phyloP scores from a whole-genome alignment of 2,797 vertebrate genomes.

The Naso thynnoides region DNA sequence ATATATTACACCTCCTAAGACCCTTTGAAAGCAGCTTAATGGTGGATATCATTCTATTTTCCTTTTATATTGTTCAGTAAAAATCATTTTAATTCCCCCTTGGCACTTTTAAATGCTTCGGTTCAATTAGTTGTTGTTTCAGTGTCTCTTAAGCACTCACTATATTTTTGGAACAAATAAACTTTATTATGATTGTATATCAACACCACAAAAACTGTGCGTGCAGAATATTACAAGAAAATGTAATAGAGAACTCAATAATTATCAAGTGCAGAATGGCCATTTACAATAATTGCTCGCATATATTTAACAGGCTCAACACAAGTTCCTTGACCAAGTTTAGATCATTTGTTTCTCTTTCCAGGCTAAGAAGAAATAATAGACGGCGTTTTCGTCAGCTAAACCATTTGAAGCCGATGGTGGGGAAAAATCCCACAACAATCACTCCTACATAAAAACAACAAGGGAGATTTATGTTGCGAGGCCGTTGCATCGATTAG shows the following conservation, averaged over 20 bases:
- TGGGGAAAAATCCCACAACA: constrained; percentile 34
- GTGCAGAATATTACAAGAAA: constrained; percentile 12
- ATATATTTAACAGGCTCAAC: constrained; percentile 25
- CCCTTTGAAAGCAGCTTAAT: constrained; percentile 6
- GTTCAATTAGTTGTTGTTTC: constrained; percentile 32
- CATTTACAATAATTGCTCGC: constrained; percentile 23
- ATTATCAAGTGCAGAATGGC: constrained; percentile 19
- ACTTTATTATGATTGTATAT: constrained; percentile 43
- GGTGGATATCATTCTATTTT: neutral
- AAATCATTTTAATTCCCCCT: constrained; percentile 28
- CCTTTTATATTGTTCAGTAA: constrained; percentile 15
- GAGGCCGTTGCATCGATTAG: constrained; percentile 64
- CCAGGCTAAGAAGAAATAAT: constrained; percentile 40
- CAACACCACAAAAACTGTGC: constrained; percentile 18
- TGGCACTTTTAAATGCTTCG: constrained; percentile 23
- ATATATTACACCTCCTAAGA: constrained; percentile 8
- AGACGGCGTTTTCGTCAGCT: constrained; percentile 37
- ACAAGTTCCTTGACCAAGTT: constrained; percentile 27
- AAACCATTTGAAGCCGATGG: constrained; percentile 16
- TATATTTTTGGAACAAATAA: constrained; percentile 36
- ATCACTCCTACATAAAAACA: constrained; percentile 62
- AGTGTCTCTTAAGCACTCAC: neutral
- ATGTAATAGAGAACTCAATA: constrained; percentile 12
- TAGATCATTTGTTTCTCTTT: constrained; percentile 28
- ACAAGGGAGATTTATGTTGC: constrained; percentile 69